phyloP scores from a whole-genome alignment of 1,140 invertebrate species.

The Sogatella furcifera region DNA sequence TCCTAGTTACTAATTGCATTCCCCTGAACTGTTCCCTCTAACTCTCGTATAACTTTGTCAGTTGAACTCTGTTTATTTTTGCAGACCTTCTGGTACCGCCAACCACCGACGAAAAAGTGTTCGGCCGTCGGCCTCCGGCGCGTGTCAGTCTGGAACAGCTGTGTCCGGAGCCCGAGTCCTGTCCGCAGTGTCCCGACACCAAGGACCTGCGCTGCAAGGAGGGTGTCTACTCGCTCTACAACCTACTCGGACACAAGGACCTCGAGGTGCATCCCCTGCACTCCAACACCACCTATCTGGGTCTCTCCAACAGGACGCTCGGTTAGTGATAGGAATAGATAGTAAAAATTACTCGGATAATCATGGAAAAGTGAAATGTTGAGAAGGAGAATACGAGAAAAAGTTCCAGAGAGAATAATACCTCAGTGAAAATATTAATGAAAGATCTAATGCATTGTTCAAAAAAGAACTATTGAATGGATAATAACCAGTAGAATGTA shows the following conservation, averaged over 20 bases:
- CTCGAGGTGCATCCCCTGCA: slow-evolving; percentile 45
- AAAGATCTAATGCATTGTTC: too few species aligned
- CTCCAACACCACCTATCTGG: slow-evolving; percentile 41
- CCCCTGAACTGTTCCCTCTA: too few species aligned
- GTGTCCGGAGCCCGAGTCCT: slow-evolving; percentile 40
- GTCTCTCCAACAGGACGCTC: slow-evolving; percentile 41
- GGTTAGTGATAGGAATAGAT: slow-evolving; percentile 37
- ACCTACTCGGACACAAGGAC: slow-evolving; percentile 35
- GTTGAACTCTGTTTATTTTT: neutral
- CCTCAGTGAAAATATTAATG: too few species aligned
- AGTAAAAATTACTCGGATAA: too few species aligned
- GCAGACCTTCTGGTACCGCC: slow-evolving; percentile 14
- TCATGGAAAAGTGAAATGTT: too few species aligned
- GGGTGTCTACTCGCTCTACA: slow-evolving; percentile 40
- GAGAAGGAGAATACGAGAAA: too few species aligned
- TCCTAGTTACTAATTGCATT: too few species aligned
- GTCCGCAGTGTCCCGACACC: slow-evolving; percentile 43
- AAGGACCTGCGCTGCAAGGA: slow-evolving; percentile 45
- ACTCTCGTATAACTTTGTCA: too few species aligned
- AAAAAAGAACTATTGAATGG: too few species aligned
- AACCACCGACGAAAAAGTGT: slow-evolving; percentile 20
- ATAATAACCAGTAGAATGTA: too few species aligned
- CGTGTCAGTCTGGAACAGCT: slow-evolving; percentile 41
- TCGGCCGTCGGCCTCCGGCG: slow-evolving; percentile 29
- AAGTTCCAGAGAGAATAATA: too few species aligned